Evolutionary conservation across 1,140 invertebrate species (phyloP), one percentile per base, ranked within the genome.

Genomic region (Ylistrum balloti): DNA sequence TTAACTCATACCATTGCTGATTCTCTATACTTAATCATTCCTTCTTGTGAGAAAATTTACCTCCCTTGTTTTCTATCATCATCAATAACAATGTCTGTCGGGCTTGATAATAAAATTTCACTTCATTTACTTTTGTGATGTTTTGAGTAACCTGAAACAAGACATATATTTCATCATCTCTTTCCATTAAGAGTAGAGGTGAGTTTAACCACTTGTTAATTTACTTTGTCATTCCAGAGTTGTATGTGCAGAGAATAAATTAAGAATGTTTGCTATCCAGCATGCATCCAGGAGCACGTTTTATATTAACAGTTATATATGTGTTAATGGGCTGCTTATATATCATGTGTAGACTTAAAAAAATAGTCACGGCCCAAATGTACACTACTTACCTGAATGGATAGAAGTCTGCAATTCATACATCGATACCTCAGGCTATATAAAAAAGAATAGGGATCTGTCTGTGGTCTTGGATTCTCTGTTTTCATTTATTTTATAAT

Each of bases 401-500:
- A 74, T 3, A 56, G 17, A 3, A n/a, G 13, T 20, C n/a, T 74
- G 56, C 28, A 74, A 74, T 74, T 74, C 56, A 74, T 74, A 74
- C 56, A 74, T 74, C 9, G 56, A 74, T 74, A 74, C 56, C n/a
- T 74, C 56, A 28, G 56, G 56, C 56, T 28, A 74, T 74, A n/a
- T n/a, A 74, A 74, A n/a, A 22, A 28, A 17, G 56, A 74, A 74
- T 74, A 74, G n/a, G n/a, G 22, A 74, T 74, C 56, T 74, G 56
- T 74, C 56, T n/a, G 56, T 1, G 22, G 22, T 28, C 35, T 38
- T 5, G 35, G 35, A 38, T n/a, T 74, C 22, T 74, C 56, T 74
- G 56, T 74, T 74, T 74, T 22, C 28, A 7, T 74, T 74, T 74
- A 74, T 74, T 74, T 74, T 74, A 74, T 74, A 74, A 74, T 74